Evolutionary conservation across 2,888 invertebrate genomes (phyloP).

Genomic region (Callosobruchus maculatus): DNA sequence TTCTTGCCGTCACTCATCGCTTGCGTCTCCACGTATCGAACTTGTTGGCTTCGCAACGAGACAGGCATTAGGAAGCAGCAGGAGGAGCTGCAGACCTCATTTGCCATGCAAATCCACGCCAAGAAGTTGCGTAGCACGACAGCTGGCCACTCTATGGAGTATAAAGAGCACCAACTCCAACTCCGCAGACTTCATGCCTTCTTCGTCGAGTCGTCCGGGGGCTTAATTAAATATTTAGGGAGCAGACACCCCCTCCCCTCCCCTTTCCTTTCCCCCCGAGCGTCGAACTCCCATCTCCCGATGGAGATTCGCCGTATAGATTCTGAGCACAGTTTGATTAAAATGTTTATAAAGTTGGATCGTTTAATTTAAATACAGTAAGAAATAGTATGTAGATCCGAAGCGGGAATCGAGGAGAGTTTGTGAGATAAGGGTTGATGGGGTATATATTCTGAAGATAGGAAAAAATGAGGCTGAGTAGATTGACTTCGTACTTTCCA

Average conservation of each 20-base stretch:
- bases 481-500: too few species aligned
- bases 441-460: background rate
- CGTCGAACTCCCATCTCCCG: background rate
- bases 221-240: constrained; percentile 27
- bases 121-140: constrained; percentile 48
- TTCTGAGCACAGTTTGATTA: background rate
- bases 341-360: background rate
- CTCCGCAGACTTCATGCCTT: constrained; percentile 16
- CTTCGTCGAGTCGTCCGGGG: constrained; percentile 9
- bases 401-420: background rate
- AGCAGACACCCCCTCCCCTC: constrained; percentile 5
- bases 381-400: background rate
- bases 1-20: background rate
- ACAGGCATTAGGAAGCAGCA: constrained; percentile 29
- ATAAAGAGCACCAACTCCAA: constrained; percentile 51
- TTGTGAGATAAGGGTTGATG: background rate
- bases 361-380: background rate
- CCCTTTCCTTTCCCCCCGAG: background rate
- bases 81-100: constrained; percentile 41
- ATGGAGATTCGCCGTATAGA: background rate
- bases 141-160: constrained; percentile 58
- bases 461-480: background rate
- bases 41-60: background rate
- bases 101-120: constrained; percentile 49
- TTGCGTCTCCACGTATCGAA: background rate